Evolutionary conservation across 1,140 invertebrate genomes (phyloP).

Genomic region (Cydia strobilella): DNA sequence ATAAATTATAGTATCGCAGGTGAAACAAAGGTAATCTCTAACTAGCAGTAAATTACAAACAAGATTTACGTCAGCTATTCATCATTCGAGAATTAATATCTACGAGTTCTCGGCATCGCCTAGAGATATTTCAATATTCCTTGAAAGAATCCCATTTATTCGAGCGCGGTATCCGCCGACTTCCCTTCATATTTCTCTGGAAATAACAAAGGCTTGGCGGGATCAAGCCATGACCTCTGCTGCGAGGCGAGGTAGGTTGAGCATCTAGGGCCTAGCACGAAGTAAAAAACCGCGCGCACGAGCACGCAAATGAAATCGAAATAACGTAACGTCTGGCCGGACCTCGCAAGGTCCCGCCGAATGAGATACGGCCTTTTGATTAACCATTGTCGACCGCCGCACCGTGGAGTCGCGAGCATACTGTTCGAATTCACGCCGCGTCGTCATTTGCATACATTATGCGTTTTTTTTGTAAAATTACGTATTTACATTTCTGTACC

Average conservation of each 20-base stretch:
- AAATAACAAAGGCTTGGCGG: conserved; percentile 66
- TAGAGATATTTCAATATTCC: conserved; percentile 71
- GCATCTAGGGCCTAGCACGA: conserved; percentile 46
- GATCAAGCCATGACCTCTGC: conserved; percentile 69
- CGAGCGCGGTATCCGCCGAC: conserved; percentile 51
- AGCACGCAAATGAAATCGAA: conserved; percentile 78
- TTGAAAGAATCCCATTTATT: conserved; percentile 72
- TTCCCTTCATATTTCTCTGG: conserved; percentile 72
- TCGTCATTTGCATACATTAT: conserved; percentile 30
- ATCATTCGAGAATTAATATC: conserved; percentile 69
- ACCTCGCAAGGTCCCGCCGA: conserved; percentile 58
- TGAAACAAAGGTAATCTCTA: conserved; percentile 60
- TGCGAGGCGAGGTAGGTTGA: conserved; percentile 47
- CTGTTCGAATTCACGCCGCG: conserved; percentile 31
- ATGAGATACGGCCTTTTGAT: conserved; percentile 76
- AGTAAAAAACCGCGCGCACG: conserved; percentile 65
- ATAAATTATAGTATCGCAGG: conserved; percentile 45
- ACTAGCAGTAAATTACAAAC: conserved; percentile 56
- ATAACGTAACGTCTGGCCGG: conserved; percentile 62
- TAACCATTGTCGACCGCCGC: conserved; percentile 67
- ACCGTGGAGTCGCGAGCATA: conserved; percentile 49
- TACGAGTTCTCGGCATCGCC: conserved; percentile 53
- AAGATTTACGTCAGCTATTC: conserved; percentile 64
- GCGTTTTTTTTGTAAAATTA: background rate
- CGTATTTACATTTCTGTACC: background rate